A percentile compares a stretch with the other conserved stretches of the same genome.
Conservation (phyloP, 1,140 invertebrate species). For the Drosophila kurseongensis region DNA sequence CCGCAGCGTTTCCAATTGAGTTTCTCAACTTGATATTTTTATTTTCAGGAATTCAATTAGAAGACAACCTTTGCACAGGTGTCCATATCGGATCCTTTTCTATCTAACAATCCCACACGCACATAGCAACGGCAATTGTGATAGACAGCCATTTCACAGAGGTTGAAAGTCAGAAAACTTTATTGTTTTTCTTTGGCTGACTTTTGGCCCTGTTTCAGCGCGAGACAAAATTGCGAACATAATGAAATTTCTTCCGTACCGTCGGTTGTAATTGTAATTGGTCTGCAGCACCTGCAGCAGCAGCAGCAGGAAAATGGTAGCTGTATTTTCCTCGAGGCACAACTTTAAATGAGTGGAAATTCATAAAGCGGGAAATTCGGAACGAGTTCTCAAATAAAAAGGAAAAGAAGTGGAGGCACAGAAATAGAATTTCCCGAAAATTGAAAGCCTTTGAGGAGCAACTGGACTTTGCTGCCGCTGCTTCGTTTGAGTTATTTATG, state of each 20-base stretch:
- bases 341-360: constrained; percentile 27
- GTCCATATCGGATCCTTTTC: constrained; percentile 31
- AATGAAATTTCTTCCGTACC: constrained; percentile 76
- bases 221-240: constrained; percentile 68
- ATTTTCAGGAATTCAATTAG: constrained; percentile 70
- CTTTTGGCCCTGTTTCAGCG: constrained; percentile 39
- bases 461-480: constrained; percentile 27
- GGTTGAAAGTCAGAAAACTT: constrained; percentile 25
- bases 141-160: constrained; percentile 8
- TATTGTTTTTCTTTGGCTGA: constrained; percentile 72
- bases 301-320: not conserved
- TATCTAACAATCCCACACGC: constrained; percentile 9
- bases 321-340: constrained; percentile 3
- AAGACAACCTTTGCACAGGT: constrained; percentile 46
- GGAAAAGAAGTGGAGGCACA: not conserved
- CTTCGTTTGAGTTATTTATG: constrained; percentile 49
- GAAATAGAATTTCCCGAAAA: constrained; percentile 36
- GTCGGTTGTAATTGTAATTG: constrained; percentile 64
- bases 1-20: constrained; percentile 61
- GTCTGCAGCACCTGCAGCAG: constrained; percentile 35
- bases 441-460: constrained; percentile 23
- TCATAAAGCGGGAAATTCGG: constrained; percentile 3
- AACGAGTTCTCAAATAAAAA: constrained; percentile 34
- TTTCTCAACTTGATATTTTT: constrained; percentile 59
- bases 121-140: constrained; percentile 7